Evolutionary conservation across 2,113 vertebrate species (phyloP), one percentile per base, ranked within the genome.

Genomic region (Phalacrocorax pelagicus): DNA sequence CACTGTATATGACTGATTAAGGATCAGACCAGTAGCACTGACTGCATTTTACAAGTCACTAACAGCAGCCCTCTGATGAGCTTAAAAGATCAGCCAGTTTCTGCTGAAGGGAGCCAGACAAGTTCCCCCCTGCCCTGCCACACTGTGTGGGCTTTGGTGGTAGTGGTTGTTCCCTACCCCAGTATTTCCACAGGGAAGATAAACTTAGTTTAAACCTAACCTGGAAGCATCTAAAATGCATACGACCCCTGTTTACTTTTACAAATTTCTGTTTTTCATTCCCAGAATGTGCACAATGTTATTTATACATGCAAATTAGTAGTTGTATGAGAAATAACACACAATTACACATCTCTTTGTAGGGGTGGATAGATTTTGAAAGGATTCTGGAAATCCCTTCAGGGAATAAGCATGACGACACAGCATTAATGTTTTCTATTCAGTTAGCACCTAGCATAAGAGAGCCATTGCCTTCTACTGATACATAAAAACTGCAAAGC

Each of bases 71-170:
- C 58, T 65, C 36, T 73, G 30, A 84, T 1, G 3, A 89, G 62
- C 49, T 91, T 88, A 82, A 42, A 93, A 86, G 46, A 86, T 73
- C 80, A 91, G 71, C 15, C 80, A 81, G 59, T 40, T 86, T 83
- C 27, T 78, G 71, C 59, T 66, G 59, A 94, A 23, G 0, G 3
- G 15, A 88, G 63, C 9, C 42, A 58, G n/a, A 83, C 16, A 36
- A 21, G 8, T 4, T 32, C 40, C 13, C 12, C 17, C 40, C 17
- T 9, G 7, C 9, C 18, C 9, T 4, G 0, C 24, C 8, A 22
- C 70, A 51, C 3, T 3, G 1, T 21, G 19, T 2, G 23, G 30
- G 6, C 47, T 70, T 89, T 51, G 40, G 58, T 1, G 2, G 38
- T 94, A n/a, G 19, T 1, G 2, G 42, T 92, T 30, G 18, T 36